Conservation (phyloP, 1,140 invertebrate genomes). For the Wasmannia auropunctata region DNA sequence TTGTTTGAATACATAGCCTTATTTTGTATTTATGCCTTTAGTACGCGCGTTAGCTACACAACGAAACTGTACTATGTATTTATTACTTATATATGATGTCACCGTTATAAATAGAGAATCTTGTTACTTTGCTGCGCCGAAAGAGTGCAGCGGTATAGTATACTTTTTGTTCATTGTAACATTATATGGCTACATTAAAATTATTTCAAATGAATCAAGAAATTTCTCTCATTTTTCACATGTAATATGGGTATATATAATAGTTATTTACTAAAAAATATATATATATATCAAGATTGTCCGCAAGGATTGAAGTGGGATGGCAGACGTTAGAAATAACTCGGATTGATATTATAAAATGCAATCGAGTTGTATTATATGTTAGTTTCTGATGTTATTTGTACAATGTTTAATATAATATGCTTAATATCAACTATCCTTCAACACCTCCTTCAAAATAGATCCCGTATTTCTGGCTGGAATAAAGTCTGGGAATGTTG, state of each 20-base stretch:
- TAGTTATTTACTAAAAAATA: neutral
- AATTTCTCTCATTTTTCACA: neutral
- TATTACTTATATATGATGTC: slow-evolving; percentile 65
- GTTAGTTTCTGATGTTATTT: slow-evolving; percentile 31
- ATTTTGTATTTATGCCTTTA: slow-evolving; percentile 72
- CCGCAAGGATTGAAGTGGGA: neutral
- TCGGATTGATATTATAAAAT: slow-evolving; percentile 13
- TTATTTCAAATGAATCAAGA: slow-evolving; percentile 32
- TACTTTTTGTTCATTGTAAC: slow-evolving; percentile 54
- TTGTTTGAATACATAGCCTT: slow-evolving; percentile 68
- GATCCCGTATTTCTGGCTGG: slow-evolving; percentile 89
- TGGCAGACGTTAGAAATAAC: neutral
- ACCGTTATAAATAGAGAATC: slow-evolving; percentile 58
- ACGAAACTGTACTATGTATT: slow-evolving; percentile 71
- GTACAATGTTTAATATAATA: slow-evolving; percentile 28
- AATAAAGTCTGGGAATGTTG: slow-evolving; percentile 88
- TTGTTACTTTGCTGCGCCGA: slow-evolving; percentile 61
- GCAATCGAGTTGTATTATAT: slow-evolving; percentile 8
- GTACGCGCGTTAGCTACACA: slow-evolving; percentile 64
- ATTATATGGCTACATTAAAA: slow-evolving; percentile 52
- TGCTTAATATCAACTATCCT: slow-evolving; percentile 87
- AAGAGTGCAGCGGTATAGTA: slow-evolving; percentile 25
- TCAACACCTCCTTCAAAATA: slow-evolving; percentile 89
- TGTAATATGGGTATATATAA: neutral
- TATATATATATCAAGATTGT: neutral